Conservation (phyloP, 2,888 invertebrate species). For the Xestia c-nigrum region DNA sequence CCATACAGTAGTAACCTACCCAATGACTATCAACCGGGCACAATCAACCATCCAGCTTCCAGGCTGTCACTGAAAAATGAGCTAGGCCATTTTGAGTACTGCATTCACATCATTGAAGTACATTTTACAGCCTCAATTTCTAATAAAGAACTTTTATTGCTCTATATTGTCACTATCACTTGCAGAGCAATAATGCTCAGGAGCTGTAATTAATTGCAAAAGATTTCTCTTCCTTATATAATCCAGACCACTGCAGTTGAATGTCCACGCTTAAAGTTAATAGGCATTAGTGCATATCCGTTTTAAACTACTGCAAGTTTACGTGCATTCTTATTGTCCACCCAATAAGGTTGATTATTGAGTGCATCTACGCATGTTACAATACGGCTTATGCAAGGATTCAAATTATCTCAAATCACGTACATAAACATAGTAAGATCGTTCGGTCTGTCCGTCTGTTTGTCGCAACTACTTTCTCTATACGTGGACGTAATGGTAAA, state of each 20-base stretch:
- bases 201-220: conserved; percentile 50
- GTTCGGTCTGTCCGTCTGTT: conserved; percentile 80
- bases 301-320: conserved; percentile 44
- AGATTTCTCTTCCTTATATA: conserved; percentile 62
- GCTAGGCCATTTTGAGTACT: background rate
- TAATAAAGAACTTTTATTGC: conserved; percentile 5
- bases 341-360: conserved; percentile 65
- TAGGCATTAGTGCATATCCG: conserved; percentile 53
- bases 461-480: conserved; percentile 83
- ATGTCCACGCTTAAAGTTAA: conserved; percentile 63
- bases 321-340: conserved; percentile 50
- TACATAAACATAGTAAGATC: conserved; percentile 73
- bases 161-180: background rate
- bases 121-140: background rate
- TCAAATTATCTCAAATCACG: conserved; percentile 80
- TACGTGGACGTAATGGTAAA: conserved; percentile 82
- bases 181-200: conserved; percentile 23
- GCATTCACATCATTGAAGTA: background rate
- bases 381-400: conserved; percentile 75
- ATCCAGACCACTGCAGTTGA: conserved; percentile 50
- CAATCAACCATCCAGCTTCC: background rate
- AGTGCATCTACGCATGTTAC: conserved; percentile 56
- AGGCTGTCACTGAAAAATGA: background rate
- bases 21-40: background rate
- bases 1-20: background rate